Evolutionary conservation across 2,888 invertebrate species (phyloP), one percentile per base, ranked within the genome.

Genomic region (Yponomeuta evonymella): DNA sequence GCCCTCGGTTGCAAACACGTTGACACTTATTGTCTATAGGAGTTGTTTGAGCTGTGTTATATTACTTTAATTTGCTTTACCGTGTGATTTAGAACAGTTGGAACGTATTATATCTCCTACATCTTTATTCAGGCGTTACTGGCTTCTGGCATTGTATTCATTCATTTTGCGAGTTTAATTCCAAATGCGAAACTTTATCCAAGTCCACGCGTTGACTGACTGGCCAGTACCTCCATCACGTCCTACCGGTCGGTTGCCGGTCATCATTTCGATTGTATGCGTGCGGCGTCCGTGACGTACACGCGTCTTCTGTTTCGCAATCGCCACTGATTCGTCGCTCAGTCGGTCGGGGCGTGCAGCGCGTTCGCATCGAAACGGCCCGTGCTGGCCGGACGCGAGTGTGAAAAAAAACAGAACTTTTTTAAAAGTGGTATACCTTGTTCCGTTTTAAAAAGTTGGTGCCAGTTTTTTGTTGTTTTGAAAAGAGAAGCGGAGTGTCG

Each of bases 181-280:
- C 51, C 12, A 12, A 51, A 12, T 10, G 12, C 51, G 8, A 51
- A 58, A 58, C 15, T 58, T 58, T 58, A 5, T 2, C 51, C 15
- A 58, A 58, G 51, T 58, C 51, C 51, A 58, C 51, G 15, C 51
- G 3, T 15, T 58, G 51, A 58, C 51, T 15, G 15, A 5, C 15
- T 12, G 51, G 51, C 51, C 51, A 58, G 51, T 58, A 5, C 51
- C 15, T 58, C 15, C 15, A 58, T 58, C 51, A 58, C 51, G 51
- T 58, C 51, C 15, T 58, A 58, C 51, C 51, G 51, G 51, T 58
- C 15, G 51, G 51, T 58, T 58, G 51, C 51, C 51, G 51, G 51
- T 58, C 51, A 58, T 58, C 51, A 58, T 58, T 58, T 58, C 51
- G 51, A 58, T 58, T 58, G 51, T 58, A 58, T 58, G 51, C 51